These are phyloP conservation scores for Oreonectes daqikongensis DNA, from an alignment of 2,797 vertebrate species.

Conservation along the genomic window DNA sequence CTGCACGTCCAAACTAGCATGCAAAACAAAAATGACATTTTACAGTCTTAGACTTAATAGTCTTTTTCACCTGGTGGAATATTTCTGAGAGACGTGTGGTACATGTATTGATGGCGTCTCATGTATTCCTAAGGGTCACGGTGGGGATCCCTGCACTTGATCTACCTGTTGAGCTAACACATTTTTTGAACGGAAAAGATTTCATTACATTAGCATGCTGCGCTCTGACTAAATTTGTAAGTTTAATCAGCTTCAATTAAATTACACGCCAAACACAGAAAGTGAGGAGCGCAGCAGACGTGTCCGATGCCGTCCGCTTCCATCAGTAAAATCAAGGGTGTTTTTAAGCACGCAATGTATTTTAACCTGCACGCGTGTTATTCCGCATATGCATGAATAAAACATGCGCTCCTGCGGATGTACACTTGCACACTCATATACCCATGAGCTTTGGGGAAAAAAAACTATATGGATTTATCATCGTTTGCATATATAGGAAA, in stretches of 20 bases:
- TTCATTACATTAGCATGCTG: constrained; percentile 59
- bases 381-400: constrained; percentile 48
- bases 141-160: constrained; percentile 42
- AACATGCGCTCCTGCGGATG: constrained; percentile 39
- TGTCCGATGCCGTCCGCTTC: constrained; percentile 46
- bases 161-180: constrained; percentile 46
- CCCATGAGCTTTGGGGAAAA: constrained; percentile 37
- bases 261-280: constrained; percentile 56
- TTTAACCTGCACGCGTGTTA: constrained; percentile 40
- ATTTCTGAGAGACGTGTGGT: background rate
- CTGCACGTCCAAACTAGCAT: background rate
- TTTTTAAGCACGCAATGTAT: constrained; percentile 49
- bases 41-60: background rate
- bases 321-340: constrained; percentile 58
- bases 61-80: constrained; percentile 2
- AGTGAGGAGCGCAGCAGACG: constrained; percentile 42
- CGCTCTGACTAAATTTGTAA: constrained; percentile 58
- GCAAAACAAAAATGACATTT: background rate
- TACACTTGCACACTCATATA: constrained; percentile 41
- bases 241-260: constrained; percentile 65
- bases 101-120: constrained; percentile 14
- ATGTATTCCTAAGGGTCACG: constrained; percentile 34
- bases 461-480: constrained; percentile 47
- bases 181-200: constrained; percentile 53
- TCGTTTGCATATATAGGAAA: constrained; percentile 37